These are phyloP conservation scores for Artibeus jamaicensis DNA, from an alignment of 2,797 vertebrate genomes.

Conservation along the genomic window DNA sequence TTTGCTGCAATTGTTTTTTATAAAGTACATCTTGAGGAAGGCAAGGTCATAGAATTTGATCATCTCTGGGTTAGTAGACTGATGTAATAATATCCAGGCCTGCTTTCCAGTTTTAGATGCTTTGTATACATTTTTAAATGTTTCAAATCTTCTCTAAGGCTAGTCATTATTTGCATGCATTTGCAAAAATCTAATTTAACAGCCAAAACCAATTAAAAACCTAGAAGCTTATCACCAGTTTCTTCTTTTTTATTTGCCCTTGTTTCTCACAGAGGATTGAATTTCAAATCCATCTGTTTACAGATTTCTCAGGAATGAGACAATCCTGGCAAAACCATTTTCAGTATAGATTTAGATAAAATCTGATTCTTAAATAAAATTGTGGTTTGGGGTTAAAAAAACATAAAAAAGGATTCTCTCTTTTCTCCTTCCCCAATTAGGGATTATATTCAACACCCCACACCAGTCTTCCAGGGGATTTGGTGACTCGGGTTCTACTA, in stretches of 20 bases:
- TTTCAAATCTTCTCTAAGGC: neutral
- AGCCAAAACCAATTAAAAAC: conserved; percentile 25
- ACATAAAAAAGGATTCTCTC: neutral
- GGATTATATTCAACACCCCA: accelerated
- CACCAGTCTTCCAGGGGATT: neutral
- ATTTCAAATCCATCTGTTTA: conserved; percentile 16
- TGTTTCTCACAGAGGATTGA: conserved; percentile 8
- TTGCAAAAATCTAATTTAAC: neutral
- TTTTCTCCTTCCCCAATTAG: neutral
- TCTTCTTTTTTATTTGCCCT: conserved; percentile 36
- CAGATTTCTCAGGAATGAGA: neutral
- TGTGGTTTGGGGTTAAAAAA: neutral
- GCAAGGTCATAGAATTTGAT: neutral
- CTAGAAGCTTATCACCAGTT: neutral
- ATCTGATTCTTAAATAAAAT: conserved; percentile 45
- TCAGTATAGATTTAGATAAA: conserved; percentile 3
- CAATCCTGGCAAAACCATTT: conserved; percentile 11
- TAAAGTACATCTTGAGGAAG: neutral
- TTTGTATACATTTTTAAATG: neutral
- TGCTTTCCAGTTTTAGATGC: neutral
- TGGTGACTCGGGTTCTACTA: neutral
- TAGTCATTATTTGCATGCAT: neutral
- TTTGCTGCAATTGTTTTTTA: neutral
- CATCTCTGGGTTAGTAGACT: neutral
- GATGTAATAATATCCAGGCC: neutral